Percentiles rank a stretch among this genome's conserved stretches.
Evolutionary conservation across 30 jellyfish, hydroid and myxozoan species (phyloP).

Genomic region (Turritopsis rubra): DNA sequence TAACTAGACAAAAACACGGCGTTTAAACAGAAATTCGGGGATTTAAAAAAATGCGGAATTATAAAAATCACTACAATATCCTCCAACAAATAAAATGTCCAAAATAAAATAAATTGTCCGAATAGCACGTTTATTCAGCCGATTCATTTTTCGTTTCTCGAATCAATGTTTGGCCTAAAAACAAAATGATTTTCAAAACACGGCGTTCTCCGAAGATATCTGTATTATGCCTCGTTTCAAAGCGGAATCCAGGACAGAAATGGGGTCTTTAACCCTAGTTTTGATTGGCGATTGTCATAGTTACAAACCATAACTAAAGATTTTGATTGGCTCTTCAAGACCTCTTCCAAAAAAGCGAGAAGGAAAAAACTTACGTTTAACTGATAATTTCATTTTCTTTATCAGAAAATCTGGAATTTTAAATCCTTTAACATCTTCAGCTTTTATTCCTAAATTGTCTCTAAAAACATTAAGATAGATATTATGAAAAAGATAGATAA

Average conservation of each 20-base stretch:
- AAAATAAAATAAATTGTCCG: background rate
- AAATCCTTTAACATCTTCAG: slow-evolving; percentile 80
- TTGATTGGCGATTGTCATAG: too few species aligned
- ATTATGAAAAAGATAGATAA: background rate
- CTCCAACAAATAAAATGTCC: background rate
- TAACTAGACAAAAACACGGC: too few species aligned
- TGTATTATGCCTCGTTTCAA: too few species aligned
- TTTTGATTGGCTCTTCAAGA: too few species aligned
- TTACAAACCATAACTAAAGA: too few species aligned
- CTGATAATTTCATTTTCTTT: slow-evolving; percentile 46
- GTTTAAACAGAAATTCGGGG: too few species aligned
- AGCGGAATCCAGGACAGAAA: background rate
- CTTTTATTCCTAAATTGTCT: slow-evolving; percentile 65
- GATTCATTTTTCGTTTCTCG: slow-evolving; percentile 2
- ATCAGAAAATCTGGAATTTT: slow-evolving; percentile 47
- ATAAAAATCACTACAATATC: too few species aligned
- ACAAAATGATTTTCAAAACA: background rate
- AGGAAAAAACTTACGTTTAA: slow-evolving; percentile 56
- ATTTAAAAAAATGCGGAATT: too few species aligned
- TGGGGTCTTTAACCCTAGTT: too few species aligned
- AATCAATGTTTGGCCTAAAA: slow-evolving; percentile 7
- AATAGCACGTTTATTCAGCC: background rate
- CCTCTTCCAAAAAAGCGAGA: too few species aligned
- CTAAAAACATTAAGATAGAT: slow-evolving; percentile 19
- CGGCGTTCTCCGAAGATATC: too few species aligned